phyloP scores from a whole-genome alignment of 2,797 vertebrate genomes.

The Melopsittacus undulatus region DNA sequence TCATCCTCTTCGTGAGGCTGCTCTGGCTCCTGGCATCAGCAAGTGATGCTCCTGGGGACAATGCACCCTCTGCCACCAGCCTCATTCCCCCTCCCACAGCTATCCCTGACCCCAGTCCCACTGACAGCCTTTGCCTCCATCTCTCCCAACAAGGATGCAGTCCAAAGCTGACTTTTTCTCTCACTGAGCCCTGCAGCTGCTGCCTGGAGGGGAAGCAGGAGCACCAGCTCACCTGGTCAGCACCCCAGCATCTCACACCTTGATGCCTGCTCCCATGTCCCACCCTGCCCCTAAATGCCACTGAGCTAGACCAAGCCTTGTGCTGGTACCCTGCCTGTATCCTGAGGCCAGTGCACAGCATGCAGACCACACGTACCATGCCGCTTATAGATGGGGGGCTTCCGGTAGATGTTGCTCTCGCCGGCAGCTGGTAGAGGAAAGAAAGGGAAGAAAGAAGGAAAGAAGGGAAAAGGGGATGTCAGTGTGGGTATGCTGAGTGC shows the following conservation, averaged over 20 bases:
- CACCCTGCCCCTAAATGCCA: accelerated
- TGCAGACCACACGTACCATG: slow-evolving; percentile 90
- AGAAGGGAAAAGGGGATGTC: slow-evolving; percentile 31
- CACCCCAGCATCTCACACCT: not conserved
- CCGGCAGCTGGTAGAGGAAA: slow-evolving; percentile 81
- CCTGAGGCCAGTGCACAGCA: accelerated
- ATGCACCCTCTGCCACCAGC: not conserved
- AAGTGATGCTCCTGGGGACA: not conserved
- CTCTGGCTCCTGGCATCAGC: not conserved
- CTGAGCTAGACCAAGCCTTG: not conserved
- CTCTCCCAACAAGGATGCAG: accelerated
- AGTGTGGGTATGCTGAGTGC: not conserved
- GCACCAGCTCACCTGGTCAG: not conserved
- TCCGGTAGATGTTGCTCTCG: slow-evolving; percentile 98
- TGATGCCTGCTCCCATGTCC: not conserved
- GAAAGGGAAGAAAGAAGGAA: slow-evolving; percentile 30
- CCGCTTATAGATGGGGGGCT: slow-evolving; percentile 97
- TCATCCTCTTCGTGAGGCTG: not conserved
- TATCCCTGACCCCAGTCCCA: accelerated
- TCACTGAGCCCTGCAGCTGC: not conserved
- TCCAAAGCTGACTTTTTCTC: not conserved
- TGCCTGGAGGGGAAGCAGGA: not conserved
- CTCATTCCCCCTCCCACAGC: not conserved
- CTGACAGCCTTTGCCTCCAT: not conserved
- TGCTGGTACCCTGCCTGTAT: accelerated